Evolutionary conservation across 2,113 vertebrate genomes (phyloP), one percentile per base, ranked within the genome.

Genomic region (Ploceus nigricollis): DNA sequence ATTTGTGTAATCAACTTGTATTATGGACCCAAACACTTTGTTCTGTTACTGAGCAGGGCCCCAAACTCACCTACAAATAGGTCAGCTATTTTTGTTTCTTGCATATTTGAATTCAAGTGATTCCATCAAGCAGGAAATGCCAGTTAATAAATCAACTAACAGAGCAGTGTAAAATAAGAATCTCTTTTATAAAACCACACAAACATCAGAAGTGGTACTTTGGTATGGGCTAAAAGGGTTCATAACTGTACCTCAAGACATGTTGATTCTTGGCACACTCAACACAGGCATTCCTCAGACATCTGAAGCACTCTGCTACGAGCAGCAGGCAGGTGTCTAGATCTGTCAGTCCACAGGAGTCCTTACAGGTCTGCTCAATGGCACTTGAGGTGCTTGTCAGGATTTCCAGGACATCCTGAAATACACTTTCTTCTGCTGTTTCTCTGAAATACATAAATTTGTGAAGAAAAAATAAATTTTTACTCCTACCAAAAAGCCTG

Each of bases 201-300:
- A 69, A 47, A 50, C 54, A 90, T 48, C 76, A 89, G 19, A 42
- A 39, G 60, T 75, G 50, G 4, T 63, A 50, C 35, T 86, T 87
- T 57, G 25, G 24, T 40, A 45, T 2, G 24, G 42, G 35, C 69
- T 72, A 48, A 56, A 90, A 61, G 10, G n/a, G 57, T 71, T 51
- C 45, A 64, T 11, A 80, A 76, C 64, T 80, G 15, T 96, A 99
- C 99, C 99, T 98, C 96, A 99, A 97, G 45, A 97, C 30, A 28
- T 94, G 89, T 75, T 99, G 99, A 96, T 99, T 99, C 71, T 90
- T 97, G 50, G 94, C 54, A 93, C 98, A 99, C 87, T 99, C 98
- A 6, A 99, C 98, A 23, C 99, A 99, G 7, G 99, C 98, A 50
- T 99, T 99, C 82, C 99, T 98, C 51, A 98, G 98, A n/a, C 98